Evolutionary conservation across 2,888 invertebrate species (phyloP).

Genomic region (Graphium colonna): DNA sequence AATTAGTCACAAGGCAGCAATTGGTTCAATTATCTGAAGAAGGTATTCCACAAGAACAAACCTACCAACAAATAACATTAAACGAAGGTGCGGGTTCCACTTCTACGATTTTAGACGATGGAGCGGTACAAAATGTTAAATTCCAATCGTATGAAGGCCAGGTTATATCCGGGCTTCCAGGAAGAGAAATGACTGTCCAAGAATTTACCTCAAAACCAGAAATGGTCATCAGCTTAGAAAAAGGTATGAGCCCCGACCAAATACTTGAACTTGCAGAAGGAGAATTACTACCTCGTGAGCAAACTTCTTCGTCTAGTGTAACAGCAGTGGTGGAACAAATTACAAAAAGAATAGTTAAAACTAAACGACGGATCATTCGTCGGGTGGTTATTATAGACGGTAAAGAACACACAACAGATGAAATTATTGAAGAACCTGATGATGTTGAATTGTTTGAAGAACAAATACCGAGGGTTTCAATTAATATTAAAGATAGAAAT

Average conservation of each 20-base stretch:
- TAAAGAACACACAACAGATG: slow-evolving; percentile 90
- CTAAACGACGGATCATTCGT: slow-evolving; percentile 86
- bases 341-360: slow-evolving; percentile 87
- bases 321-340: slow-evolving; percentile 91
- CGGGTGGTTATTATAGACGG: slow-evolving; percentile 89
- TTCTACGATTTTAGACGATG: slow-evolving; percentile 79
- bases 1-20: slow-evolving; percentile 83
- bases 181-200: slow-evolving; percentile 82
- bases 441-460: slow-evolving; percentile 86
- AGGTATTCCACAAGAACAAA: slow-evolving; percentile 80
- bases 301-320: slow-evolving; percentile 85
- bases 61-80: slow-evolving; percentile 84
- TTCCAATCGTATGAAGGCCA: slow-evolving; percentile 83
- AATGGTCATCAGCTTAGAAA: slow-evolving; percentile 77
- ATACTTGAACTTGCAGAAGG: slow-evolving; percentile 64
- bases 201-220: slow-evolving; percentile 84
- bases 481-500: slow-evolving; percentile 76
- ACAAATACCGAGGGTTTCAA: slow-evolving; percentile 85
- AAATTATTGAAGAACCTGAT: slow-evolving; percentile 91
- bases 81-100: slow-evolving; percentile 83
- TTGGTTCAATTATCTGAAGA: slow-evolving; percentile 80
- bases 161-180: slow-evolving; percentile 82
- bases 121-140: slow-evolving; percentile 81
- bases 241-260: slow-evolving; percentile 76
- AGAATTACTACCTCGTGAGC: slow-evolving; percentile 61